phyloP scores from a whole-genome alignment of 2,797 vertebrate genomes.

The Sphaeramia orbicularis region DNA sequence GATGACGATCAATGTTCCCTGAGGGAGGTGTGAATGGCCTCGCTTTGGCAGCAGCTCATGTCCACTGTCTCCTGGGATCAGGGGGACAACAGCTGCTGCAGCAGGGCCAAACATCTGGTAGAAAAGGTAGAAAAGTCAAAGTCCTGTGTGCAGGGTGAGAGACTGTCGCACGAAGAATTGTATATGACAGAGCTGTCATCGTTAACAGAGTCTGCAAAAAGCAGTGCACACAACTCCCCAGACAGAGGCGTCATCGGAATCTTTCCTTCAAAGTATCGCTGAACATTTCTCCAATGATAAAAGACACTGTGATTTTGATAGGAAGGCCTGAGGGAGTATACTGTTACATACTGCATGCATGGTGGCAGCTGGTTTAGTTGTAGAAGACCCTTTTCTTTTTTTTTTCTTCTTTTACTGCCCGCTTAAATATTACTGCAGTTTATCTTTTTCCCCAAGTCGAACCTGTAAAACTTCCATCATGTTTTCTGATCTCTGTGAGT shows the following conservation, averaged over 20 bases:
- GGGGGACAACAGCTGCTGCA: conserved; percentile 68
- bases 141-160: conserved; percentile 51
- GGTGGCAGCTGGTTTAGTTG: conserved; percentile 23
- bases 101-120: conserved; percentile 73
- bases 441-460: conserved; percentile 6
- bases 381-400: conserved; percentile 27
- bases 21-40: conserved; percentile 50
- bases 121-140: conserved; percentile 65
- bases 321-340: conserved; percentile 52
- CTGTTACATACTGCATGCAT: conserved; percentile 42
- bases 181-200: conserved; percentile 50
- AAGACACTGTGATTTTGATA: conserved; percentile 56
- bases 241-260: conserved; percentile 48
- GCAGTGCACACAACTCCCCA: conserved; percentile 37
- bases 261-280: conserved; percentile 59
- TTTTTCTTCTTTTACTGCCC: conserved; percentile 25
- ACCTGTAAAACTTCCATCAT: conserved; percentile 9
- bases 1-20: conserved; percentile 66
- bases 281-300: conserved; percentile 58
- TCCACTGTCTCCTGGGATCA: conserved; percentile 37
- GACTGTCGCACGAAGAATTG: conserved; percentile 29
- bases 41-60: conserved; percentile 59
- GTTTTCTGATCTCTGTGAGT: conserved; percentile 8
- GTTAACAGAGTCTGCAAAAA: conserved; percentile 55
- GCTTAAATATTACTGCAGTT: conserved; percentile 24